These are phyloP conservation scores for Eilema caniola DNA, from an alignment of 2,888 invertebrate species.

Conservation along the genomic window DNA sequence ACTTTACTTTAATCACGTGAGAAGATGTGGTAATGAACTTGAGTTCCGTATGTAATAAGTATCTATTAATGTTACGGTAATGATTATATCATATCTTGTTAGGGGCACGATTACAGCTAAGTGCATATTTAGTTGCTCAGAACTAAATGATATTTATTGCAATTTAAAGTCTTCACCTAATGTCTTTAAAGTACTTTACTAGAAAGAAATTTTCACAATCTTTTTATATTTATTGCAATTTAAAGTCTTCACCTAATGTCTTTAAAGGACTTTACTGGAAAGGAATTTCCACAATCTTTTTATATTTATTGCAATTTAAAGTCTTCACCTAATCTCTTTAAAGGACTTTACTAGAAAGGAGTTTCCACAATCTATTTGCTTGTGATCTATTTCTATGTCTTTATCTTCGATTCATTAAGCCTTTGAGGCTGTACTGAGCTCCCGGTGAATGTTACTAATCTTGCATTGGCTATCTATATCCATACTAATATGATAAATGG, in stretches of 20 bases:
- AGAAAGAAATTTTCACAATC: neutral
- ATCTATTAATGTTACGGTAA: conserved; percentile 31
- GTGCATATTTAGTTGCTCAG: neutral
- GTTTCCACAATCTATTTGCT: neutral
- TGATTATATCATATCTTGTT: neutral
- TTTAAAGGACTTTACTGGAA: too few relatives aligned
- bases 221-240: too few relatives aligned
- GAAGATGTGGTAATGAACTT: conserved; percentile 39
- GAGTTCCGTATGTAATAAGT: conserved; percentile 20
- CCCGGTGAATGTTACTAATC: neutral
- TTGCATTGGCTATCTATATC: neutral
- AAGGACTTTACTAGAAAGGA: too few relatives aligned
- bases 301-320: neutral
- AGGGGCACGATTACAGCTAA: neutral
- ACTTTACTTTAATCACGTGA: conserved; percentile 40
- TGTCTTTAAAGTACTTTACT: too few relatives aligned
- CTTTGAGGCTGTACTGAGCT: neutral
- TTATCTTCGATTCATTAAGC: neutral
- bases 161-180: too few relatives aligned
- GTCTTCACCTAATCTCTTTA: too few relatives aligned
- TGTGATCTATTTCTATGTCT: neutral
- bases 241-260: too few relatives aligned
- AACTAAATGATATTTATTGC: neutral
- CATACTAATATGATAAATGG: too few relatives aligned
- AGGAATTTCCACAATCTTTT: neutral